These are phyloP conservation scores for Pseudopipra pipra DNA, from an alignment of 2,113 vertebrate species.

Conservation along the genomic window DNA sequence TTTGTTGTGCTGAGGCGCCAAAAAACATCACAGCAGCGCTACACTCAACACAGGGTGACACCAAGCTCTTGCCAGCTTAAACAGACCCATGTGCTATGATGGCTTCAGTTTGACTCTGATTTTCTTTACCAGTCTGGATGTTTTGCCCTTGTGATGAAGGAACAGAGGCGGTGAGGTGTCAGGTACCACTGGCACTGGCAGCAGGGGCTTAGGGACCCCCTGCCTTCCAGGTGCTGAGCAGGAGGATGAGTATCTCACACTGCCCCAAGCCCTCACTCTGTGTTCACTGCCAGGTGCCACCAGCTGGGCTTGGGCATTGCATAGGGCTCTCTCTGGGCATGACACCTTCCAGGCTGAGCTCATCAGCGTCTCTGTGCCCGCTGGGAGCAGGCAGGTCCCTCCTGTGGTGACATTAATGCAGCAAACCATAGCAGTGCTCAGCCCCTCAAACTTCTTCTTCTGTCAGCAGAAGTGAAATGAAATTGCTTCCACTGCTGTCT, in stretches of 20 bases:
- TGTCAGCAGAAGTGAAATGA: slow-evolving; percentile 51
- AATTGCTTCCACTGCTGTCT: slow-evolving; percentile 38
- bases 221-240: neutral
- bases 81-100: neutral
- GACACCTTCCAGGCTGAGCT: accelerated
- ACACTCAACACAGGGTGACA: neutral
- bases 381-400: neutral
- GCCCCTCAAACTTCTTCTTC: neutral
- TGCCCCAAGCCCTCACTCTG: accelerated
- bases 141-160: neutral
- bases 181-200: neutral
- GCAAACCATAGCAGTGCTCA: neutral
- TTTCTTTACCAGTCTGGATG: neutral
- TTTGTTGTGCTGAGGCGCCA: neutral
- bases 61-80: neutral
- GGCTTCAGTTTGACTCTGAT: neutral
- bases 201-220: accelerated
- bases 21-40: neutral
- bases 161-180: neutral
- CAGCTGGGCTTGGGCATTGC: neutral
- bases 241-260: neutral
- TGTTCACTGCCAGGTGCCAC: neutral
- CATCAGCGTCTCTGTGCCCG: neutral
- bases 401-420: neutral
- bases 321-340: neutral